These are phyloP conservation scores for Hemibagrus wyckioides DNA, from an alignment of 2,113 vertebrate genomes.

Conservation along the genomic window DNA sequence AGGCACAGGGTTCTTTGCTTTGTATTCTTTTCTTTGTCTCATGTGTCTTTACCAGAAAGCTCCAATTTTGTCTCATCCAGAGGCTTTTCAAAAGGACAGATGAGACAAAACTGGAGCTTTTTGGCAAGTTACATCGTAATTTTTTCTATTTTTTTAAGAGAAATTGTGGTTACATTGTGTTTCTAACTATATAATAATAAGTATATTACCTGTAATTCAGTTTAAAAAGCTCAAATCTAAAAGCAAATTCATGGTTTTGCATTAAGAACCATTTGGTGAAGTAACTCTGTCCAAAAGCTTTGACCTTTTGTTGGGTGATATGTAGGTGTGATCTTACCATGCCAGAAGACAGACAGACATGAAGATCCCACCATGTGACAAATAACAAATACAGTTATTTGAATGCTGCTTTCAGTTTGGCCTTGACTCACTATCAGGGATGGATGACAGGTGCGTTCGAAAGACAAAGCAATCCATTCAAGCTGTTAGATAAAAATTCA, in stretches of 20 bases:
- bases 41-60: too few species aligned
- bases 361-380: background rate
- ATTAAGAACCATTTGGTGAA: background rate
- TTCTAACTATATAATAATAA: background rate
- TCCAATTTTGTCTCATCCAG: too few species aligned
- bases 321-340: background rate
- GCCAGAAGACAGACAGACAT: background rate
- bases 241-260: background rate
- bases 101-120: too few species aligned
- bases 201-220: background rate
- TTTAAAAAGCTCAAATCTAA: background rate
- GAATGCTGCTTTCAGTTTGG: background rate
- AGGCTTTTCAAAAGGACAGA: too few species aligned
- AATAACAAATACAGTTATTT: background rate
- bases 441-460: background rate
- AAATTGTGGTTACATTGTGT: too few species aligned
- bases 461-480: background rate
- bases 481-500: conserved; percentile 11
- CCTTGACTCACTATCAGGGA: background rate
- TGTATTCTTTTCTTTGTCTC: too few species aligned
- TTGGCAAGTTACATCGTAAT: too few species aligned
- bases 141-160: too few species aligned
- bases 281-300: background rate
- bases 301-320: background rate
- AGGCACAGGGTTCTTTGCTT: too few species aligned